A percentile compares a stretch with the other conserved stretches of the same genome.
These are phyloP conservation scores for Trichonephila clavipes DNA, from an alignment of 1,140 invertebrate genomes.

Conservation along the genomic window DNA sequence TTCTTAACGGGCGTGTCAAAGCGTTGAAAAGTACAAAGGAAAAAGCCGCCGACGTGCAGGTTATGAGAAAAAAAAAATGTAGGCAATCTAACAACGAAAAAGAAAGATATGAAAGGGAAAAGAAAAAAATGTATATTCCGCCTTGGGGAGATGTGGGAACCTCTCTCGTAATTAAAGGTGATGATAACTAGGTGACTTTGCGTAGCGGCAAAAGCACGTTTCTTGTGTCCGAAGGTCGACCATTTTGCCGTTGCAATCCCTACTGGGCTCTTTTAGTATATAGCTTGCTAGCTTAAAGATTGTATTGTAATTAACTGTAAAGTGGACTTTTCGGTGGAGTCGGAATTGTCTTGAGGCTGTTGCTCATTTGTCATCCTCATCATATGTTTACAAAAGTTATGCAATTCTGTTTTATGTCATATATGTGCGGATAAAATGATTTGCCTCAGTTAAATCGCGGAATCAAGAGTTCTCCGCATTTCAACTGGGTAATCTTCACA, in stretches of 20 bases:
- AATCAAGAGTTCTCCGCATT: no score
- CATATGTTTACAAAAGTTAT: no score
- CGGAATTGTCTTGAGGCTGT: no score
- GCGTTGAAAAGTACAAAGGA: conserved; percentile 49
- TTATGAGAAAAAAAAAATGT: not conserved
- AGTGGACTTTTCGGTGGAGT: no score
- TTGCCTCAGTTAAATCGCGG: no score
- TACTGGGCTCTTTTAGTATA: no score
- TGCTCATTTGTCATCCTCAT: no score
- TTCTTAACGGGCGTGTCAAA: conserved; percentile 57
- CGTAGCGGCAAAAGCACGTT: not conserved
- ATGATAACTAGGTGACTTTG: conserved; percentile 28
- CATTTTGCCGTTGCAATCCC: not conserved
- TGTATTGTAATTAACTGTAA: no score
- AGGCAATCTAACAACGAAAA: conserved; percentile 3
- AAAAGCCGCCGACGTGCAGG: conserved; percentile 37
- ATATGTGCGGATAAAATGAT: no score
- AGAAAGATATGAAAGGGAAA: not conserved
- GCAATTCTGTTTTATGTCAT: no score
- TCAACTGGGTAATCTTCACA: no score
- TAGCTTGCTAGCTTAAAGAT: no score
- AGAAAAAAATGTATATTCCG: conserved; percentile 50
- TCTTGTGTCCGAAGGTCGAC: not conserved
- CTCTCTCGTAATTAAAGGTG: conserved; percentile 58
- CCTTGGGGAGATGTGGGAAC: conserved; percentile 12